phyloP scores from a whole-genome alignment of 2,888 invertebrate genomes.

The Himalopsyche tibetana region DNA sequence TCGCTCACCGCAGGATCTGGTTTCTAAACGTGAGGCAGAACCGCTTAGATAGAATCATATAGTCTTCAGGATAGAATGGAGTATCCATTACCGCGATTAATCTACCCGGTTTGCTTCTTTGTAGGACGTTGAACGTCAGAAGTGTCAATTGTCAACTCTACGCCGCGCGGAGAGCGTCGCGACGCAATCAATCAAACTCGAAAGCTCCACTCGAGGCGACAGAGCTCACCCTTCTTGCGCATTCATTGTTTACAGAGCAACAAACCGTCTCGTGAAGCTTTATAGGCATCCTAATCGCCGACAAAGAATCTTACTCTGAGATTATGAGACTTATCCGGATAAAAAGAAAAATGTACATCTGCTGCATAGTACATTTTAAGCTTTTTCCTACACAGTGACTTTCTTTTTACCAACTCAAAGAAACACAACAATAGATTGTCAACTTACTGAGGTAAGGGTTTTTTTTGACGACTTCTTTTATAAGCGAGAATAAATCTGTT shows the following conservation, averaged over 20 bases:
- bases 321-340: too few relatives aligned
- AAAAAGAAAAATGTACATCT: too few relatives aligned
- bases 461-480: too few relatives aligned
- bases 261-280: neutral
- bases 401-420: too few relatives aligned
- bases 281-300: neutral
- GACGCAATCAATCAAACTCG: constrained; percentile 62
- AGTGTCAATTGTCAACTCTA: constrained; percentile 20
- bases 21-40: constrained; percentile 11
- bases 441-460: too few relatives aligned
- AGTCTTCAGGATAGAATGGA: too few relatives aligned
- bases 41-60: neutral
- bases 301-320: too few relatives aligned
- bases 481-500: too few relatives aligned
- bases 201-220: constrained; percentile 26
- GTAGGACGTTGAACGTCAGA: constrained; percentile 47
- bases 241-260: constrained; percentile 8
- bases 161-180: constrained; percentile 46
- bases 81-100: constrained; percentile 57
- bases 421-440: too few relatives aligned
- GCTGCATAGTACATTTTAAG: too few relatives aligned
- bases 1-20: constrained; percentile 5
- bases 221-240: neutral
- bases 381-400: too few relatives aligned
- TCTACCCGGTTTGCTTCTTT: constrained; percentile 17